These are phyloP conservation scores for Ptilodon capucinus DNA, from an alignment of 2,888 invertebrate species.

Conservation along the genomic window DNA sequence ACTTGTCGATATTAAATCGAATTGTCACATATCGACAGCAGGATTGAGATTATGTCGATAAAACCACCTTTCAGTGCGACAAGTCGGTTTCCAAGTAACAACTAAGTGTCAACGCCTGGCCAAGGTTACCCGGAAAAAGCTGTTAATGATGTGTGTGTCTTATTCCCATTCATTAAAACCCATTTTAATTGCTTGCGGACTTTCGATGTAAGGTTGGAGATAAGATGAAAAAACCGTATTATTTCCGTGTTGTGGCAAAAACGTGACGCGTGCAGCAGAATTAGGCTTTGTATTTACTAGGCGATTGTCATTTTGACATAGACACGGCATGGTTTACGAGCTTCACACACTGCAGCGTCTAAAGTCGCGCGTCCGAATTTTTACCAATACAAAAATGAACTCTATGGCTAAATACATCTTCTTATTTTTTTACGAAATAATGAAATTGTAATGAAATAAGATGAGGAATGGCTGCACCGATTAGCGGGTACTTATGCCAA, in stretches of 20 bases:
- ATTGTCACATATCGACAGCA: not conserved
- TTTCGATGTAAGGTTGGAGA: constrained; percentile 47
- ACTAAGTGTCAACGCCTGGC: constrained; percentile 43
- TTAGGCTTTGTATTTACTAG: not conserved
- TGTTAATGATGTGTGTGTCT: constrained; percentile 27
- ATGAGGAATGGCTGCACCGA: too few species aligned
- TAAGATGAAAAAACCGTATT: constrained; percentile 34
- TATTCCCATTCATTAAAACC: constrained; percentile 40
- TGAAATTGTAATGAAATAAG: too few species aligned
- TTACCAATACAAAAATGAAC: too few species aligned
- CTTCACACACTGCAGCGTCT: too few species aligned
- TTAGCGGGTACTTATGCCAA: too few species aligned
- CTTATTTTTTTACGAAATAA: too few species aligned
- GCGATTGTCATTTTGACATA: too few species aligned
- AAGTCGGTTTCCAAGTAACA: constrained; percentile 35
- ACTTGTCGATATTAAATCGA: too few species aligned
- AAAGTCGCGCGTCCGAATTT: too few species aligned
- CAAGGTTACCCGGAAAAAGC: constrained; percentile 52
- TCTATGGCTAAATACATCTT: too few species aligned
- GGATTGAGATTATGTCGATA: constrained; percentile 1
- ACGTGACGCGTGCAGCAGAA: not conserved
- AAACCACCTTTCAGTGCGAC: constrained; percentile 8
- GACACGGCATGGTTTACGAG: too few species aligned
- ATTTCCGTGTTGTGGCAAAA: constrained; percentile 44
- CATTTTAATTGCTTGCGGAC: constrained; percentile 42